Evolutionary conservation across 23 tunicate genomes (phyloP), one percentile per base, ranked within the genome.

Genomic region (Styela clava): DNA sequence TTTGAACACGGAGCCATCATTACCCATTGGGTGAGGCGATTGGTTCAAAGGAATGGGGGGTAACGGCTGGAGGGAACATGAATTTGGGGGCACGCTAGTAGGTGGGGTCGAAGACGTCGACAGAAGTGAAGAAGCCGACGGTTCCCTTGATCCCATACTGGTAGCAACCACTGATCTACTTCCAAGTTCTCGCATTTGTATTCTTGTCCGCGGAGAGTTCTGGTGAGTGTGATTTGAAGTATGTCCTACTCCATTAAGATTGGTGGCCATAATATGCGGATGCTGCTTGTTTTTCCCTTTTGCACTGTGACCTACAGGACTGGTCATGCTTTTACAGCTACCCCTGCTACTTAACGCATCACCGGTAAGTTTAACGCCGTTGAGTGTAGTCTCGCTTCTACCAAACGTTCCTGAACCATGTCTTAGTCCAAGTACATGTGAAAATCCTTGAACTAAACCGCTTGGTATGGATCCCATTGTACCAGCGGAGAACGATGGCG

Each of bases 391-490:
- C 44, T 52, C 81, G 37, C 81, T 76, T 64, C 81, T 64, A 21
- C 81, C 81, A 0, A 76, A 76, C 21, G 81, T 76, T 24, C 81
- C 81, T 0, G 81, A 76, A 16, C 81, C 81, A 52, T 52, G 31
- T 25, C 81, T 52, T 24, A 76, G 26, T 23, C 81, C 81, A 0
- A 76, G 52, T 0, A 56, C 62, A 24, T 36, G 81, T 24, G 64
- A 56, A 76, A 35, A 76, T 25, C 81, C 81, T 26, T 76, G 81
- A 7, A 22, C 32, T 7, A 76, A 52, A 21, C 63, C 81, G 31
- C 64, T 76, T 26, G 81, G 81, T 21, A 76, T 76, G 16, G 81
- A 76, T 9, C 81, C 81, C 64, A 76, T 33, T 52, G 81, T 76
- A 12, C 81, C 81, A 31, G 81, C 81, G 1, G 81, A 76, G 26